Evolutionary conservation across 2,113 vertebrate genomes (phyloP).

Genomic region (Ailuropoda melanoleuca): DNA sequence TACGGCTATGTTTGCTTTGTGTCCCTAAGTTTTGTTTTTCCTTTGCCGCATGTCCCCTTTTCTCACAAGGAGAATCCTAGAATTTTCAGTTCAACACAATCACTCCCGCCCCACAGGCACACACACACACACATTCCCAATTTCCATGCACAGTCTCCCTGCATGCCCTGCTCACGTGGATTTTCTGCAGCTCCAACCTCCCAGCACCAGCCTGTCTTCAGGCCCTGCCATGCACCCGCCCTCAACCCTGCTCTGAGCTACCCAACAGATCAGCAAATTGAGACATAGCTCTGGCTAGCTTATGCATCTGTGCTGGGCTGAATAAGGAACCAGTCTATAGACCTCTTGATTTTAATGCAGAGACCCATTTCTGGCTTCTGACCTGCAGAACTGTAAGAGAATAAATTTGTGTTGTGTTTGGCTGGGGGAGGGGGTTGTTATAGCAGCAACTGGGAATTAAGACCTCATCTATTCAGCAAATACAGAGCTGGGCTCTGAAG

Average conservation of each 20-base stretch:
- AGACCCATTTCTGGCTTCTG: background rate
- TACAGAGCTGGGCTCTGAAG: background rate
- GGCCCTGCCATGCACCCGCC: background rate
- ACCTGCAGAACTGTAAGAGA: background rate
- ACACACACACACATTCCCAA: background rate
- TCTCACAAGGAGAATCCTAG: background rate
- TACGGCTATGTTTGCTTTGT: background rate
- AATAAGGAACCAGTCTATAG: background rate
- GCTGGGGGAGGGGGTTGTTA: background rate
- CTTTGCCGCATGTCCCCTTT: background rate
- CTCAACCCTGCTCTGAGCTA: background rate
- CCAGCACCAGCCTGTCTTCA: background rate
- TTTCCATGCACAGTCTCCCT: background rate
- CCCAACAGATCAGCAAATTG: fast-evolving
- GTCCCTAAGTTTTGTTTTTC: background rate
- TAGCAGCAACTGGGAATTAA: background rate
- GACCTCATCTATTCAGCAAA: background rate
- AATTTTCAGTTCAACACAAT: background rate
- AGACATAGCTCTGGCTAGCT: background rate
- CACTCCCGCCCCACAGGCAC: fast-evolving
- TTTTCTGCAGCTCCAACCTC: background rate
- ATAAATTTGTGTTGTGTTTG: background rate
- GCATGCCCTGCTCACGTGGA: background rate
- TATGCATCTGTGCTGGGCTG: fast-evolving
- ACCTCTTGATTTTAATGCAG: background rate